Conservation (phyloP, 2,888 invertebrate genomes). For the Drosophila gaucha region DNA sequence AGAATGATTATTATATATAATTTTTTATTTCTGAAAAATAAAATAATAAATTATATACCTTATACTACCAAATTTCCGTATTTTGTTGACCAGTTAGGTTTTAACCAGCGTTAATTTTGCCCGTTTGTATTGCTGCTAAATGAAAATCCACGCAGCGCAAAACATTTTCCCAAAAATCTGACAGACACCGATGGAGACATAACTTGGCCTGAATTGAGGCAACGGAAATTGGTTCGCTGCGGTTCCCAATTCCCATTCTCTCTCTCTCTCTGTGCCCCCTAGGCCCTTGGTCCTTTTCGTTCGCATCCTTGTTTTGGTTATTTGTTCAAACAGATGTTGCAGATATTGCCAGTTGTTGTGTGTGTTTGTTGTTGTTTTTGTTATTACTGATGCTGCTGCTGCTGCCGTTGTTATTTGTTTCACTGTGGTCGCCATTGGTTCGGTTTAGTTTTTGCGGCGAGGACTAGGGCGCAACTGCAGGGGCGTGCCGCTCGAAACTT, state of each 20-base stretch:
- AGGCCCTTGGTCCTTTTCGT: not conserved
- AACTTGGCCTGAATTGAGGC: slow-evolving; percentile 38
- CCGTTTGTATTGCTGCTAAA: not conserved
- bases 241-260: slow-evolving; percentile 12
- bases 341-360: slow-evolving; percentile 37
- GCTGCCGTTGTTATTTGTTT: slow-evolving; percentile 57
- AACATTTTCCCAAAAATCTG: slow-evolving; percentile 24
- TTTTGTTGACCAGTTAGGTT: not conserved
- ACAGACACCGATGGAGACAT: slow-evolving; percentile 33
- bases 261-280: not conserved
- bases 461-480: slow-evolving; percentile 8
- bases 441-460: slow-evolving; percentile 49
- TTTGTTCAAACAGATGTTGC: slow-evolving; percentile 76
- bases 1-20: too few relatives aligned
- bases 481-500: slow-evolving; percentile 24
- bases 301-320: slow-evolving; percentile 65
- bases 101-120: slow-evolving; percentile 11
- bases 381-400: slow-evolving; percentile 32
- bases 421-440: slow-evolving; percentile 56
- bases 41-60: not conserved
- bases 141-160: slow-evolving; percentile 13
- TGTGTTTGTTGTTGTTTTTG: slow-evolving; percentile 29
- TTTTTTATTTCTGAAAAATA: too few relatives aligned
- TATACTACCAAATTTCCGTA: not conserved
- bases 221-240: slow-evolving; percentile 57